Percentiles rank a stretch among this genome's conserved stretches.
phyloP scores from a whole-genome alignment of 2,797 vertebrate genomes.

The Mormyrops attenuatus region DNA sequence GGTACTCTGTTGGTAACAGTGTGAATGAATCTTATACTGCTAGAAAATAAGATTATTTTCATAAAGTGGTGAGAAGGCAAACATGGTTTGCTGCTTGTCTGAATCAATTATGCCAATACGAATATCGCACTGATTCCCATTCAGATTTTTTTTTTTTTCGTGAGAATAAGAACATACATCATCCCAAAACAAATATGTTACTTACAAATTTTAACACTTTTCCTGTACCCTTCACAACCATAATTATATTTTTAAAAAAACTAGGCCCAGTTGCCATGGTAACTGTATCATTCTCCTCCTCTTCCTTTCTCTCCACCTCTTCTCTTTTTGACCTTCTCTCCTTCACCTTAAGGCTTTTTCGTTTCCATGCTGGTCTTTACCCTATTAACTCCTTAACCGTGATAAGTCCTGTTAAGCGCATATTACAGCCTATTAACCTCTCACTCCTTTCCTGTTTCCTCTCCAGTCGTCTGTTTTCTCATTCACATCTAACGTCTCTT shows the following conservation, averaged over 20 bases:
- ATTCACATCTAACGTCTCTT: conserved; percentile 50
- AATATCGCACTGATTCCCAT: background rate
- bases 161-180: background rate
- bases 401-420: background rate
- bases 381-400: background rate
- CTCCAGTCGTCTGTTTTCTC: conserved; percentile 3
- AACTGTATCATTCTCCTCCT: conserved; percentile 49
- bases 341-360: conserved; percentile 45
- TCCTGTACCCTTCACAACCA: background rate
- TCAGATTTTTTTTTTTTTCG: background rate
- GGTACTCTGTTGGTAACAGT: conserved; percentile 16
- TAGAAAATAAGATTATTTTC: background rate
- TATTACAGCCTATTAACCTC: conserved; percentile 6
- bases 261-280: conserved; percentile 58
- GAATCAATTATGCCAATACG: conserved; percentile 25
- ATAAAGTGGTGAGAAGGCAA: background rate
- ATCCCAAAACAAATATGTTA: background rate
- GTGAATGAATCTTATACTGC: conserved; percentile 32
- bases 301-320: conserved; percentile 43
- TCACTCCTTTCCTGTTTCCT: conserved; percentile 21
- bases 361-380: conserved; percentile 43
- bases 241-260: conserved; percentile 36
- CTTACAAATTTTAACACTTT: conserved; percentile 6
- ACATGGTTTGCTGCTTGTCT: background rate
- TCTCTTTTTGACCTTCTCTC: conserved; percentile 54